phyloP scores from a whole-genome alignment of 2,797 vertebrate species.

The Eulemur mongoz region DNA sequence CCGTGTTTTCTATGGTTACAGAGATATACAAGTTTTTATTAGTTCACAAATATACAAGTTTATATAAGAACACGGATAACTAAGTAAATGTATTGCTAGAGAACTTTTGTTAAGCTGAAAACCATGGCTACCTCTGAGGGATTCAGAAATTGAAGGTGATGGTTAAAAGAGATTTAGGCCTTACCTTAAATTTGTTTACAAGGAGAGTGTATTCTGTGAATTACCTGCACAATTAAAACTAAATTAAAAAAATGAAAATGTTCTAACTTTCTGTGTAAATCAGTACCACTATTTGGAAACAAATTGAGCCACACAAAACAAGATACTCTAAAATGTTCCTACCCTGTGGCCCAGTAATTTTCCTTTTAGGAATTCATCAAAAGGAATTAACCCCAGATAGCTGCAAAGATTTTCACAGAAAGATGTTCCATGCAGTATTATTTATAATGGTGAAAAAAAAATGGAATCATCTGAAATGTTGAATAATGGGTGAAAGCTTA shows the following conservation, averaged over 20 bases:
- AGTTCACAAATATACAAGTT: background rate
- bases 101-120: background rate
- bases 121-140: background rate
- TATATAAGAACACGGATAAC: background rate
- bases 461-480: background rate
- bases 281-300: conserved; percentile 8
- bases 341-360: conserved; percentile 27
- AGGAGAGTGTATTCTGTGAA: background rate
- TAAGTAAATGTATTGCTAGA: background rate
- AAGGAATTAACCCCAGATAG: conserved; percentile 14
- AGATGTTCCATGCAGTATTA: conserved; percentile 37
- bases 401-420: background rate
- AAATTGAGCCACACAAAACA: conserved; percentile 26
- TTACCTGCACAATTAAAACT: background rate
- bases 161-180: background rate
- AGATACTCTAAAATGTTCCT: background rate
- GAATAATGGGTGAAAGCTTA: background rate
- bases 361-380: conserved; percentile 20
- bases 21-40: background rate
- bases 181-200: background rate
- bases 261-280: background rate
- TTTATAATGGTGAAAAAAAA: background rate
- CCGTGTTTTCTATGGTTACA: background rate
- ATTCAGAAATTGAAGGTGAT: background rate
- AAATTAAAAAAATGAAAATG: background rate